A percentile compares a stretch with the other conserved stretches of the same genome.
phyloP scores from a whole-genome alignment of 2,797 vertebrate species.

The Enteromius viviparus region DNA sequence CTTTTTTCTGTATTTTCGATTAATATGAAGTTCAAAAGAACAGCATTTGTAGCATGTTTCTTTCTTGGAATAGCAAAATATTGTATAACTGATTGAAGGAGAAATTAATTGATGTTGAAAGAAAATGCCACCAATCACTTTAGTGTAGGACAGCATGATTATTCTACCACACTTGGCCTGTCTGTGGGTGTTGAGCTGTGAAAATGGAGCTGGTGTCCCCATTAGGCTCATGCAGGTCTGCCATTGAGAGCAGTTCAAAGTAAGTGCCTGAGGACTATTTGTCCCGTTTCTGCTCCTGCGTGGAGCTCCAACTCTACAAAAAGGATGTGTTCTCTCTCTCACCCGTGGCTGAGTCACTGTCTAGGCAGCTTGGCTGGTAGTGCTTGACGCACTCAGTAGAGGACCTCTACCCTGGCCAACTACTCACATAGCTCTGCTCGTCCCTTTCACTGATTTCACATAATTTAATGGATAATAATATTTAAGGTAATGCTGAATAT shows the following conservation, averaged over 20 bases:
- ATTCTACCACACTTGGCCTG: slow-evolving; percentile 33
- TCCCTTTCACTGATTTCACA: not conserved
- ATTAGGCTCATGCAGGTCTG: slow-evolving; percentile 38
- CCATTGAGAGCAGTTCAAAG: slow-evolving; percentile 44
- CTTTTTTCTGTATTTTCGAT: not conserved
- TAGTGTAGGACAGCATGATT: slow-evolving; percentile 14
- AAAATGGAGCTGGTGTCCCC: slow-evolving; percentile 38
- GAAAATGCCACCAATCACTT: slow-evolving; percentile 12
- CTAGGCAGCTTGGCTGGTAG: slow-evolving; percentile 77
- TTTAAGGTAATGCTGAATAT: not conserved
- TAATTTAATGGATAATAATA: not conserved
- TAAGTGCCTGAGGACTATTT: slow-evolving; percentile 36
- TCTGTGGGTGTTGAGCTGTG: slow-evolving; percentile 40
- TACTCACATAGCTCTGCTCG: slow-evolving; percentile 6
- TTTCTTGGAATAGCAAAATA: not conserved
- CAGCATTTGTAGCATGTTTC: not conserved
- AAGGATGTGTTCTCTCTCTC: slow-evolving; percentile 75
- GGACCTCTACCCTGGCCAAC: slow-evolving; percentile 48
- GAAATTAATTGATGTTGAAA: slow-evolving; percentile 10
- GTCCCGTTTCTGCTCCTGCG: slow-evolving; percentile 55
- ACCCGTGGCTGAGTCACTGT: slow-evolving; percentile 80
- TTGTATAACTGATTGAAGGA: not conserved
- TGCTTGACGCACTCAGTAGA: slow-evolving; percentile 69
- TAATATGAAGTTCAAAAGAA: not conserved
- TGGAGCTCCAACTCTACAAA: slow-evolving; percentile 69